Conservation (phyloP, 2,797 vertebrate genomes). For the Leontopithecus rosalia region DNA sequence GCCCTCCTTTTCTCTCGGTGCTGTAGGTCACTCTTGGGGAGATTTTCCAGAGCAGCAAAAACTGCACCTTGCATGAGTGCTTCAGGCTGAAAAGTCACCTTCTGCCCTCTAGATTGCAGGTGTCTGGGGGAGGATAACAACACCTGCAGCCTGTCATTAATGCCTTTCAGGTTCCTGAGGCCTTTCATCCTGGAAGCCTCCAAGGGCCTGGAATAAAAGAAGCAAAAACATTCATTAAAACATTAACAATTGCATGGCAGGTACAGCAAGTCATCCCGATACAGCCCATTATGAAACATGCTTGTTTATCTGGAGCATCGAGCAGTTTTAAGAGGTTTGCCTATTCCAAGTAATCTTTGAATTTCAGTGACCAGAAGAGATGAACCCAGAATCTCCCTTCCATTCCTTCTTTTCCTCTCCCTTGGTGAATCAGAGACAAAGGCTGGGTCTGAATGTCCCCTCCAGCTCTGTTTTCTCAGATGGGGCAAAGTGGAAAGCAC, state of each 20-base stretch:
- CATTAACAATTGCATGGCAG: background rate
- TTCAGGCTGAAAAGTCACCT: conserved; percentile 51
- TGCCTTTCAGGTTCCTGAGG: conserved; percentile 1
- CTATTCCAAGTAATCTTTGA: background rate
- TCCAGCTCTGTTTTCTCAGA: background rate
- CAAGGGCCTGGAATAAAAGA: conserved; percentile 49
- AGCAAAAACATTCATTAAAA: conserved; percentile 68
- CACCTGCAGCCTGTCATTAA: conserved; percentile 25
- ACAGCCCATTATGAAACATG: background rate
- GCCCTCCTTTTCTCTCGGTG: background rate
- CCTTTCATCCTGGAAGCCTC: conserved; percentile 64
- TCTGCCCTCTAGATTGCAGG: conserved; percentile 16
- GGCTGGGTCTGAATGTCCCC: background rate
- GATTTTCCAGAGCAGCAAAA: conserved; percentile 2
- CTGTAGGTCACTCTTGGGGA: background rate
- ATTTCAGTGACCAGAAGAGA: background rate
- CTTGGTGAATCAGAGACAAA: background rate
- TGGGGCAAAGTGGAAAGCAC: background rate
- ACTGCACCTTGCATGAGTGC: background rate
- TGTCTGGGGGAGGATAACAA: conserved; percentile 61
- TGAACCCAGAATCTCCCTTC: background rate
- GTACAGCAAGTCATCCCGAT: background rate
- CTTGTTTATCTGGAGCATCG: background rate
- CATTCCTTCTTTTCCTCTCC: background rate
- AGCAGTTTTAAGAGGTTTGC: background rate